Base-by-base conservation (phyloP, 2,113 vertebrate genomes). In the Axis porcinus region DNA sequence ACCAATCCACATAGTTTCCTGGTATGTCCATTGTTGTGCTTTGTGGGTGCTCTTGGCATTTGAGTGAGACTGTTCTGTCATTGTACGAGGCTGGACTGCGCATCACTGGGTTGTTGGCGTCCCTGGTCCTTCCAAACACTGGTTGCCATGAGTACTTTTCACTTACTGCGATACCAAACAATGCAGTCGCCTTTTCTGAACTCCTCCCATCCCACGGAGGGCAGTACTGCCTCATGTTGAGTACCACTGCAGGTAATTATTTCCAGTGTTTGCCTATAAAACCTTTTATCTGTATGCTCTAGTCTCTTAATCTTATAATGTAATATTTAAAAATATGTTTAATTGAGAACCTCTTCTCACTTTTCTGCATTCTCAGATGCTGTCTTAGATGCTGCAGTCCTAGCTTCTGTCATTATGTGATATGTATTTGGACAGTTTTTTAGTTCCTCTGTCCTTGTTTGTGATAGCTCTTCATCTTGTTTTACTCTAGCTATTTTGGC, bases 401-500 rank as follows among this genome's bases (percentile, higher is more conserved):
- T 94, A 57, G 52, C 45, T 87, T 19, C 28, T 91, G 50, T 90
- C 30, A 30, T 85, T 47, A 40, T 47, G 11, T 81, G 84, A 76
- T 27, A 8, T 58, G 43, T 19, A 43, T 57, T 91, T 36, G 14
- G 33, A 30, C 84, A 88, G 28, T 58, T 55, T 94, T 92, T 92
- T 30, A 89, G 33, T 67, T 87, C 54, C 83, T 89, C 30, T 92
- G 55, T 57, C 19, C 4, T 86, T 76, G 7, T 86, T 87, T 93
- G 45, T 90, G 50, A 50, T 92, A 58, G 50, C 33, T 57, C 36
- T 74, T 84, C n/a, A 81, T 95, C 64, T 67, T 95, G 15, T 87
- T 95, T 95, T 92, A 58, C 16, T 93, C 3, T 93, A 57, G 28
- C 28, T 92, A 33, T 90, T 97, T 92, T 94, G 85, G 28, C 52